Conservation (phyloP, 2,888 invertebrate species). For the Drosophila antonietae region DNA sequence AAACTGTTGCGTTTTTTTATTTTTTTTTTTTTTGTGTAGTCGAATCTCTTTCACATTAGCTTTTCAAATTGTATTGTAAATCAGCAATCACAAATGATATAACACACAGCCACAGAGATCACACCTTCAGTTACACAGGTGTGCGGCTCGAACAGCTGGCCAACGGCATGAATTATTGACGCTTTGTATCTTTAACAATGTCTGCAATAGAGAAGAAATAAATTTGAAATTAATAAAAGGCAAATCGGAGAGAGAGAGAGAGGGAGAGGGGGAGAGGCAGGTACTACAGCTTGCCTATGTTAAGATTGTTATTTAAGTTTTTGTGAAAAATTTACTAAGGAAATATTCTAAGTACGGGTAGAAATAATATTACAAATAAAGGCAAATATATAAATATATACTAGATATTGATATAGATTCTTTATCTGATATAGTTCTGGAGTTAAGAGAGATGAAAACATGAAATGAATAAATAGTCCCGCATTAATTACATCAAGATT, state of each 20-base stretch:
- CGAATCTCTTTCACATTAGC: constrained; percentile 24
- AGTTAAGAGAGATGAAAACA: too few species aligned
- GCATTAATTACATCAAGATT: too few species aligned
- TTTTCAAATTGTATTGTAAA: constrained; percentile 25
- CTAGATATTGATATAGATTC: not conserved
- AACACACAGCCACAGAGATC: constrained; percentile 5
- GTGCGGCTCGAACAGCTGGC: constrained; percentile 20
- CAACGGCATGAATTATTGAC: constrained; percentile 20
- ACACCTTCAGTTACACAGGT: constrained; percentile 26
- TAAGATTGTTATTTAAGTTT: too few species aligned
- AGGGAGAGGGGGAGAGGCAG: not conserved
- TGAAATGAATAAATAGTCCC: too few species aligned
- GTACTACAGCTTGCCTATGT: too few species aligned
- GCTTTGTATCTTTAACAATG: constrained; percentile 14
- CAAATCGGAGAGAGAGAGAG: not conserved
- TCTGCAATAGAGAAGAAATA: constrained; percentile 39
- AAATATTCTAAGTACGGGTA: too few species aligned
- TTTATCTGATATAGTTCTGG: too few species aligned
- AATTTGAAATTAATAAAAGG: constrained; percentile 8
- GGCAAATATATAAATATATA: not conserved
- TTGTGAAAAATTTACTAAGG: too few species aligned
- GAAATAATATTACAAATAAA: too few species aligned
- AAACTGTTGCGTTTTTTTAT: constrained; percentile 18
- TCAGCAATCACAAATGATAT: constrained; percentile 24
- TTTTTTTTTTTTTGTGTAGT: constrained; percentile 9